Percentiles rank a stretch among this genome's conserved stretches.
Conservation (phyloP, 2,888 invertebrate species). For the Amphiduros pacificus region DNA sequence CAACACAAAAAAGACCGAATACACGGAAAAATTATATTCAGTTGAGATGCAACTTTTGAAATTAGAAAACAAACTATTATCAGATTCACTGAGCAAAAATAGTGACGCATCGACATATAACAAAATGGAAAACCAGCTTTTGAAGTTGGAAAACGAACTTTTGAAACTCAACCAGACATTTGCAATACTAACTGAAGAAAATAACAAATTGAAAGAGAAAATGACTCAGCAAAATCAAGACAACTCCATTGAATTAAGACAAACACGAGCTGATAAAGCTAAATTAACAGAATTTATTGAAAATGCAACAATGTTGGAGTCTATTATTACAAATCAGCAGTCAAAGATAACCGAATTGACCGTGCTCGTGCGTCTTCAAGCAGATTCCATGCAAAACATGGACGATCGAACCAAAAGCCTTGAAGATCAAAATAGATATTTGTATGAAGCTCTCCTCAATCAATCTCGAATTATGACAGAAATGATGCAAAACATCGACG, state of each 20-base stretch:
- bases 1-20: not conserved
- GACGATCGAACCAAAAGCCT: conserved; percentile 16
- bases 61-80: conserved; percentile 46
- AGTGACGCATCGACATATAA: conserved; percentile 38
- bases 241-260: not conserved
- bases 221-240: conserved; percentile 23
- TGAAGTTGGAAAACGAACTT: conserved; percentile 47
- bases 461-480: conserved; percentile 6
- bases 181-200: conserved; percentile 34
- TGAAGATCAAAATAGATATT: conserved; percentile 36
- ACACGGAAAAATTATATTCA: conserved; percentile 19
- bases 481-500: conserved; percentile 3
- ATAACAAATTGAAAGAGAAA: conserved; percentile 34
- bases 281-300: no score
- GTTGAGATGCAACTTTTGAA: conserved; percentile 45
- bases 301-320: no score
- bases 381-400: conserved; percentile 19
- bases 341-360: conserved; percentile 36
- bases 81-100: conserved; percentile 39
- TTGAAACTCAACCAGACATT: conserved; percentile 43
- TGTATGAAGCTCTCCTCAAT: conserved; percentile 5
- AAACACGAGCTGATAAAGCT: no score
- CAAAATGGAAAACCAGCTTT: conserved; percentile 45
- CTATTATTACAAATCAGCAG: conserved; percentile 41
- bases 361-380: conserved; percentile 37